Percentiles rank a stretch among this genome's conserved stretches.
Evolutionary conservation across 2,797 vertebrate genomes (phyloP).

Genomic region (Pelochelys cantorii): DNA sequence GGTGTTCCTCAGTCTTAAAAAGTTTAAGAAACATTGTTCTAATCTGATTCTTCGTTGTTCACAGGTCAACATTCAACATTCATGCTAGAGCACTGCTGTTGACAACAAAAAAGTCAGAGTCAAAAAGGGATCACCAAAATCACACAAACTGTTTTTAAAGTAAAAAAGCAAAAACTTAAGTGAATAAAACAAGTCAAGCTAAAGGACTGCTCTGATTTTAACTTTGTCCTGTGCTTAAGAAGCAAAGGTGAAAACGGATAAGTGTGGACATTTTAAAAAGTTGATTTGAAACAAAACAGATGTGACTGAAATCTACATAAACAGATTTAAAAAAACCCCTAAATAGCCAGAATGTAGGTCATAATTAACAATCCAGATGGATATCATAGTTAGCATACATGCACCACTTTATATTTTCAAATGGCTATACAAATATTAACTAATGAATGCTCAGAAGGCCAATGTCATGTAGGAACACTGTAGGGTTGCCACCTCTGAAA

Average conservation of each 20-base stretch:
- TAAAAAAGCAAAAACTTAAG: neutral
- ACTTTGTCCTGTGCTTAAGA: neutral
- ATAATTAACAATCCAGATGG: neutral
- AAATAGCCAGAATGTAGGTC: neutral
- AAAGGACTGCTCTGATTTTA: neutral
- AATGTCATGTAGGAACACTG: neutral
- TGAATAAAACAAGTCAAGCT: neutral
- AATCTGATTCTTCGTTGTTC: constrained; percentile 7
- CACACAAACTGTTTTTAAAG: neutral
- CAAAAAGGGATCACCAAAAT: neutral
- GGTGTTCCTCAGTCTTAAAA: too few species aligned
- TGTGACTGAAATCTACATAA: neutral
- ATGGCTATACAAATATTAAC: neutral
- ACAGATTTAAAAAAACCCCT: neutral
- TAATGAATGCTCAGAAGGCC: neutral
- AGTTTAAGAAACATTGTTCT: too few species aligned
- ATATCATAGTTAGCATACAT: neutral
- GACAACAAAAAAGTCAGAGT: neutral
- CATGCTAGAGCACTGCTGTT: neutral
- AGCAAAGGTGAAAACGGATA: neutral
- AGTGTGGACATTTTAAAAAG: neutral
- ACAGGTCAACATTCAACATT: neutral
- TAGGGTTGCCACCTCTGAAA: neutral
- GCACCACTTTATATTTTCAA: neutral
- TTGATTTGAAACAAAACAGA: neutral